Conservation (phyloP, 2,888 invertebrate genomes). For the Thymelicus lineola region DNA sequence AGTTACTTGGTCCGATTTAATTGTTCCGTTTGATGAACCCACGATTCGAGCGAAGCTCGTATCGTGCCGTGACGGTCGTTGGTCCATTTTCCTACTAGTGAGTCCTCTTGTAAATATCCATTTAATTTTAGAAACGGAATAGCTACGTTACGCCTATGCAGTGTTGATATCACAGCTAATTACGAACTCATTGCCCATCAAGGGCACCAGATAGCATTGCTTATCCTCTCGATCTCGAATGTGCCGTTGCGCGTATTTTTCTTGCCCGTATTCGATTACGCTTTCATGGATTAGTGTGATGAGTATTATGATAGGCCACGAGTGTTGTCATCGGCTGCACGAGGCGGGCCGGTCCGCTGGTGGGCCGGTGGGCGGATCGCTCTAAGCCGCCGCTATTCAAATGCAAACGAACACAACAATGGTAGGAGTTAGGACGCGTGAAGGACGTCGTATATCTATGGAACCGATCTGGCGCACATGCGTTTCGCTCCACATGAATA, state of each 20-base stretch:
- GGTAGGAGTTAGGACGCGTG: conserved; percentile 84
- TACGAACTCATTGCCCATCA: too few species aligned
- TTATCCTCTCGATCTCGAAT: neutral
- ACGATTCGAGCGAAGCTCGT: conserved; percentile 64
- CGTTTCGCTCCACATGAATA: conserved; percentile 82
- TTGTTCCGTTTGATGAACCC: conserved; percentile 19
- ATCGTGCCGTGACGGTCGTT: conserved; percentile 81
- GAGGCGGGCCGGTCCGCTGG: conserved; percentile 64
- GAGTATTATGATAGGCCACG: conserved; percentile 43
- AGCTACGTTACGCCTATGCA: conserved; percentile 63
- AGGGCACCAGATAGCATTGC: neutral
- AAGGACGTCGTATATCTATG: conserved; percentile 83
- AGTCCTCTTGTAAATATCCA: conserved; percentile 78
- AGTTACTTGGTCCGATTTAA: conserved; percentile 41
- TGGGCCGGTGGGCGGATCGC: conserved; percentile 70
- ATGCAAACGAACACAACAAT: conserved; percentile 81
- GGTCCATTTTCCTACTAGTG: conserved; percentile 80
- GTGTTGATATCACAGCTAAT: conserved; percentile 59
- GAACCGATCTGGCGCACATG: conserved; percentile 75
- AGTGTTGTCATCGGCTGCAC: conserved; percentile 59
- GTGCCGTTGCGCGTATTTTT: conserved; percentile 8
- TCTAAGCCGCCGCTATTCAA: conserved; percentile 75
- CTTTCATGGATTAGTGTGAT: conserved; percentile 40
- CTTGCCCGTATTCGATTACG: conserved; percentile 20
- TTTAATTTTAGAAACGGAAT: conserved; percentile 67